phyloP scores from a whole-genome alignment of 37 sponge, comb jelly and placozoan genomes.

The Spongilla lacustris region DNA sequence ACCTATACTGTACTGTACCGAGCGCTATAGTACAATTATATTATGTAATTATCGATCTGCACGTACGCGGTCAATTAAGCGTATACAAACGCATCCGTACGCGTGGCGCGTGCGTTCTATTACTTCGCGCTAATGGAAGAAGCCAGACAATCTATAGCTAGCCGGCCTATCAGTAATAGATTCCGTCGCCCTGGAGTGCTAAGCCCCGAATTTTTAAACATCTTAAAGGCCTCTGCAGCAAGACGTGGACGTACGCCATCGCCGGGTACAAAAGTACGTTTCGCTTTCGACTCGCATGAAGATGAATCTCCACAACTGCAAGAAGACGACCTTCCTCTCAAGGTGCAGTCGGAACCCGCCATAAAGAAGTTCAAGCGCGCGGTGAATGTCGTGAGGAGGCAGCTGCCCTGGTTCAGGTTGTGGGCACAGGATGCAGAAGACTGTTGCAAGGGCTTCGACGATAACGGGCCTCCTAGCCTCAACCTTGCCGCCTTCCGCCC shows the following conservation, averaged over 20 bases:
- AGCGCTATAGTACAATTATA: no score
- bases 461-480: conserved; percentile 36
- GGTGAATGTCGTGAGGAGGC: conserved; percentile 46
- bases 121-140: background rate
- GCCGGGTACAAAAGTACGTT: background rate
- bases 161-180: no score
- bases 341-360: background rate
- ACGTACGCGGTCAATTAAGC: no score
- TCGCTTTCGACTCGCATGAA: background rate
- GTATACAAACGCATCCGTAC: background rate
- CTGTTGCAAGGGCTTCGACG: conserved; percentile 32
- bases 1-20: no score
- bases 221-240: background rate
- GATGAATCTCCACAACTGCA: background rate
- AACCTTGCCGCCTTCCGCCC: conserved; percentile 52
- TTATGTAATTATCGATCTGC: no score
- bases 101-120: background rate
- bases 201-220: background rate
- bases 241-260: background rate
- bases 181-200: background rate
- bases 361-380: conserved; percentile 29
- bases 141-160: no score
- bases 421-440: conserved; percentile 40
- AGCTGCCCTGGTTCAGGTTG: conserved; percentile 37
- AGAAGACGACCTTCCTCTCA: background rate